Evolutionary conservation across 2,113 vertebrate species (phyloP).

Genomic region (Oreocharis arfaki): DNA sequence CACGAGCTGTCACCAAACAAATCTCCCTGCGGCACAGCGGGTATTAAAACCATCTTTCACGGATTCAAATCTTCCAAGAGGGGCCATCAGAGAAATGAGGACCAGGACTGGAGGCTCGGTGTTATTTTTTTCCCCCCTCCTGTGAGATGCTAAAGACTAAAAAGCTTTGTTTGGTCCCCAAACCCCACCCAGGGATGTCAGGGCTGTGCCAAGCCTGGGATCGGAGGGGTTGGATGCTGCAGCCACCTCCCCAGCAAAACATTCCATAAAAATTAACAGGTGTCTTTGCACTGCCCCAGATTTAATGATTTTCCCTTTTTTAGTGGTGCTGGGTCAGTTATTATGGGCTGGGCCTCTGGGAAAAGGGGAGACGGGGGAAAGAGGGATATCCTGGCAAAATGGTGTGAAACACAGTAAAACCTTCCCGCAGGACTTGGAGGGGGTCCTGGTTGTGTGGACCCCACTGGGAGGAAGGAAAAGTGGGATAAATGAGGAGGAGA

Average conservation of each 20-base stretch:
- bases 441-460: not conserved
- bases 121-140: not conserved
- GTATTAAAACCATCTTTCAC: slow-evolving; percentile 72
- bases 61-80: slow-evolving; percentile 53
- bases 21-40: slow-evolving; percentile 35
- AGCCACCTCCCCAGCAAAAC: not conserved
- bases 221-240: not conserved
- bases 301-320: not conserved
- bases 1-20: slow-evolving; percentile 57
- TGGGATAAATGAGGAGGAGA: not conserved
- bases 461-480: not conserved
- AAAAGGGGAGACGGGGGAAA: not conserved
- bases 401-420: not conserved
- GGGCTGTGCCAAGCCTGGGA: not conserved
- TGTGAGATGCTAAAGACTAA: not conserved
- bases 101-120: not conserved
- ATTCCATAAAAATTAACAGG: slow-evolving; percentile 42
- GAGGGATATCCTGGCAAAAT: not conserved
- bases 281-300: not conserved
- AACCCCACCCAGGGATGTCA: not conserved
- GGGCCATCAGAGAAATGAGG: not conserved
- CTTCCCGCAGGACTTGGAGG: not conserved
- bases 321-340: slow-evolving; percentile 30
- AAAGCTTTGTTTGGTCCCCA: not conserved
- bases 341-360: not conserved